Conservation (phyloP, 2,113 vertebrate genomes). For the Trinectes maculatus region DNA sequence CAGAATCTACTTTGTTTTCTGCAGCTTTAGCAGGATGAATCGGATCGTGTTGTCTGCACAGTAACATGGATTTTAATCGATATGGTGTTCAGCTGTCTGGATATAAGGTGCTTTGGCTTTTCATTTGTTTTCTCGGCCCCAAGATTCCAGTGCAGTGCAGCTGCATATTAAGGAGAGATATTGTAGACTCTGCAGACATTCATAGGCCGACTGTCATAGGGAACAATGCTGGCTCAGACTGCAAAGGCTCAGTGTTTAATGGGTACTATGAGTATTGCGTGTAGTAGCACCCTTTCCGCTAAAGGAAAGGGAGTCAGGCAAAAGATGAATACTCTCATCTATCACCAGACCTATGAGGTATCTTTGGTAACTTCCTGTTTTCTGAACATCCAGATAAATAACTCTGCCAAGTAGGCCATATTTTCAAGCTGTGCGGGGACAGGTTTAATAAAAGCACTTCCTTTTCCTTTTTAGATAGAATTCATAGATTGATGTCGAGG, state of each 20-base stretch:
- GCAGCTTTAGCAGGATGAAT: conserved; percentile 15
- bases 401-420: background rate
- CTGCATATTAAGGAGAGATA: conserved; percentile 38
- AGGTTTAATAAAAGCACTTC: background rate
- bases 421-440: background rate
- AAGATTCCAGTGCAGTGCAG: conserved; percentile 31
- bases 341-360: background rate
- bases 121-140: conserved; percentile 34
- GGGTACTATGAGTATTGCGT: conserved; percentile 18
- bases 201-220: conserved; percentile 26
- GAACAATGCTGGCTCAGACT: conserved; percentile 35
- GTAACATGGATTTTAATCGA: conserved; percentile 6
- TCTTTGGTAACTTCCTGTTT: conserved; percentile 5
- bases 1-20: conserved; percentile 46
- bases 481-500: background rate
- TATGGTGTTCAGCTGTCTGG: conserved; percentile 24
- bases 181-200: conserved; percentile 10
- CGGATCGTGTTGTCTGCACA: conserved; percentile 14
- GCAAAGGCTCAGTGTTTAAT: conserved; percentile 22
- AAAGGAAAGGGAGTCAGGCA: background rate
- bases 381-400: background rate
- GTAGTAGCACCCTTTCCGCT: conserved; percentile 11
- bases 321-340: background rate
- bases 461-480: background rate
- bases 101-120: conserved; percentile 41